phyloP scores from a whole-genome alignment of 37 sponge, comb jelly and placozoan genomes.

The Halisarca cf. caerulea region DNA sequence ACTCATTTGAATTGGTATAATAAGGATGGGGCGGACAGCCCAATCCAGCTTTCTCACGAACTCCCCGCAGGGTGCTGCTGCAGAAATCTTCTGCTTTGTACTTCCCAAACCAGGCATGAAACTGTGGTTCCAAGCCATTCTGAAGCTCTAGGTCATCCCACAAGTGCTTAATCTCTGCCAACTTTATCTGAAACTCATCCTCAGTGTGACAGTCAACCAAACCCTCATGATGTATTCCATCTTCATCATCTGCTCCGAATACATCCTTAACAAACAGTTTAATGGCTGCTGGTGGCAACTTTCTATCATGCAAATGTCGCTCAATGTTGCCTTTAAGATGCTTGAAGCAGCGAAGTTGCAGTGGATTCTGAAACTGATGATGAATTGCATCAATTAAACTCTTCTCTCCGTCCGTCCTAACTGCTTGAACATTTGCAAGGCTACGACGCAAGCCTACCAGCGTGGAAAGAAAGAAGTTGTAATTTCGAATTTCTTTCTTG shows the following conservation, averaged over 20 bases:
- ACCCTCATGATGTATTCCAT: not conserved
- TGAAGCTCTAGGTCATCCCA: too few species aligned
- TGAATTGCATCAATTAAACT: conserved; percentile 2
- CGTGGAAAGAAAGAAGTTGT: conserved; percentile 27
- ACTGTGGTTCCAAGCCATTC: too few species aligned
- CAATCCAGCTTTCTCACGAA: not conserved
- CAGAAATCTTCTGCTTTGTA: conserved; percentile 12
- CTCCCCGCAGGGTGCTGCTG: not conserved
- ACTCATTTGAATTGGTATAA: conserved; percentile 1
- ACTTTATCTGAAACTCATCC: not conserved
- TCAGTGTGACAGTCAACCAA: not conserved
- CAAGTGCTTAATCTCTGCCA: not conserved
- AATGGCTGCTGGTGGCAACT: too few species aligned
- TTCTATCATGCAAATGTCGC: too few species aligned
- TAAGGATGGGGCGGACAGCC: not conserved
- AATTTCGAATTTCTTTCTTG: conserved; percentile 18
- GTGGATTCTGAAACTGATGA: not conserved
- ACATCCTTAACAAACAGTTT: not conserved
- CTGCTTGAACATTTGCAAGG: conserved; percentile 4
- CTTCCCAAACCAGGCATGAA: not conserved
- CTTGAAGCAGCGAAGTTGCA: too few species aligned
- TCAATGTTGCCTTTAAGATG: too few species aligned
- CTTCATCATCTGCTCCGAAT: not conserved
- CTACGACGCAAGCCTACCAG: not conserved
- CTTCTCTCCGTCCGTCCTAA: conserved; percentile 22